Evolutionary conservation across 2,113 vertebrate genomes (phyloP).

Genomic region (Oreochromis tanganicae): DNA sequence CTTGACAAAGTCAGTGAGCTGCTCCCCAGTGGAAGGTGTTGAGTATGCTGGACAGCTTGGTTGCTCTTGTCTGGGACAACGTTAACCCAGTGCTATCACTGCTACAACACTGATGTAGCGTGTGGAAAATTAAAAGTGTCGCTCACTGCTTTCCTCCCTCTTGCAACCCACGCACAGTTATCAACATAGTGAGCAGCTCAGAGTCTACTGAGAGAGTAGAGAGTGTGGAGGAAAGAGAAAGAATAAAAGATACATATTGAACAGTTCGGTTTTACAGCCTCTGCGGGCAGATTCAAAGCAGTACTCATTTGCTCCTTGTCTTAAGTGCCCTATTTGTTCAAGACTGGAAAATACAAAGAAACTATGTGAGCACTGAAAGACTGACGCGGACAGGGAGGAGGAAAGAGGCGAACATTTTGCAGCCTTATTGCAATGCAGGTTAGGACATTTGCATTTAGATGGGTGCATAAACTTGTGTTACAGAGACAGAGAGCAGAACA

Average conservation of each 20-base stretch:
- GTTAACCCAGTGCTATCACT: conserved; percentile 17
- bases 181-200: not conserved
- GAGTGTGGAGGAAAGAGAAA: not conserved
- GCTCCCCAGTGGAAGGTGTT: conserved; percentile 8
- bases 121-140: conserved; percentile 69
- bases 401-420: not conserved
- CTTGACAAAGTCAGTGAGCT: conserved; percentile 10
- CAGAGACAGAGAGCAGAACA: conserved; percentile 50
- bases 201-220: not conserved
- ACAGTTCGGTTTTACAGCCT: conserved; percentile 2
- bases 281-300: not conserved
- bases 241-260: not conserved
- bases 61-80: conserved; percentile 8
- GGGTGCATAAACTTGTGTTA: conserved; percentile 71
- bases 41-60: conserved; percentile 36
- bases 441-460: conserved; percentile 84
- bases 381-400: not conserved
- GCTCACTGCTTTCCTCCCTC: conserved; percentile 32
- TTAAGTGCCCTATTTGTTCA: conserved; percentile 33
- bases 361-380: not conserved
- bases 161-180: not conserved
- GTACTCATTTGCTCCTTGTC: not conserved
- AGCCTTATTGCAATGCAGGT: conserved; percentile 38
- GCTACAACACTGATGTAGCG: conserved; percentile 51
- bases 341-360: not conserved